Evolutionary conservation across 2,888 invertebrate species (phyloP).

Genomic region (Stenotaenia linearis): DNA sequence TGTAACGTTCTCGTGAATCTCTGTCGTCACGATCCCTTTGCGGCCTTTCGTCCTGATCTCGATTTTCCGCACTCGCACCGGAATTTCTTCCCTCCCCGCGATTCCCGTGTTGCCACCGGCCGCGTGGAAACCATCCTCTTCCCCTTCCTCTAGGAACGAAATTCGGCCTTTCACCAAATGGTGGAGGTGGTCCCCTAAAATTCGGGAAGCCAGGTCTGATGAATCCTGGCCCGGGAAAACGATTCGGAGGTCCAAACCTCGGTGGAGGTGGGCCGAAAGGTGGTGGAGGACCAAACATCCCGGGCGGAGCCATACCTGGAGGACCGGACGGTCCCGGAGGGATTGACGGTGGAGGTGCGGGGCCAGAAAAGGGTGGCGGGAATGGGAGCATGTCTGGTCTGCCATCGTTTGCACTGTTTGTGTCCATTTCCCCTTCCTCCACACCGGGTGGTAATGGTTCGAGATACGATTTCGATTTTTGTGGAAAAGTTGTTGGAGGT

Average conservation of each 20-base stretch:
- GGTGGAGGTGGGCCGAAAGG: slow-evolving; percentile 20
- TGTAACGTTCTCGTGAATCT: slow-evolving; percentile 26
- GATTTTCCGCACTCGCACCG: background rate
- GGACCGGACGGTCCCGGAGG: background rate
- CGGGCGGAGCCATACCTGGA: background rate
- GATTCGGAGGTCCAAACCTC: background rate
- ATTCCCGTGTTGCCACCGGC: background rate
- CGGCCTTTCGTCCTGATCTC: background rate
- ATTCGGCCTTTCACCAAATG: background rate
- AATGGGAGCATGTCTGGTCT: background rate
- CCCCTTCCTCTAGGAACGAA: slow-evolving; percentile 19
- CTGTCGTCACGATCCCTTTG: slow-evolving; percentile 29
- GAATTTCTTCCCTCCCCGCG: background rate
- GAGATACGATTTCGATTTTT: background rate
- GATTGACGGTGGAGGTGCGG: background rate
- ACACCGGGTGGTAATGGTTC: slow-evolving; percentile 32
- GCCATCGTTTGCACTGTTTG: background rate
- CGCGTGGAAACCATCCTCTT: slow-evolving; percentile 8
- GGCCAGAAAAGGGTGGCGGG: background rate
- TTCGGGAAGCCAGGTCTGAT: background rate
- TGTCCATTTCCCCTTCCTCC: background rate
- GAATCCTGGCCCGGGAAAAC: background rate
- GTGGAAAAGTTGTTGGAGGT: background rate
- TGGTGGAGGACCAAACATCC: slow-evolving; percentile 24
- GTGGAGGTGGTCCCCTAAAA: slow-evolving; percentile 1